Base-by-base conservation (phyloP, 2,888 invertebrate species). In the Anaspis maculata region DNA sequence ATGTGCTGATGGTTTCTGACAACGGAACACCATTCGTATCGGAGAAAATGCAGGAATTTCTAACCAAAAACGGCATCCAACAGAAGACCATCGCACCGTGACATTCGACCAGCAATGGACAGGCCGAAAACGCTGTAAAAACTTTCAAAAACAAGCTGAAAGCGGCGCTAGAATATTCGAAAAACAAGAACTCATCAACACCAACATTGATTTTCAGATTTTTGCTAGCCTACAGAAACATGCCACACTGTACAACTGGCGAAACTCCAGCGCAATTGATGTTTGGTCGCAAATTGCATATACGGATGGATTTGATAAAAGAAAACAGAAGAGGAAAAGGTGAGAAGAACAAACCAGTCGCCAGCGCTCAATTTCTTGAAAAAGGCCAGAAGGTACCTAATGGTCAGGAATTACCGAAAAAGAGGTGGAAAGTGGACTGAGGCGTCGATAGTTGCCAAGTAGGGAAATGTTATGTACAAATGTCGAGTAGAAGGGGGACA, bases 101-200 rank as follows among this genome's bases (percentile, higher is more conserved):
- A 22, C 45, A 45, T 15, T 43, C 49, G 3, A 34, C 41, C 13
- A 46, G 45, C 13, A 54, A 54, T 29, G 50, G 51, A 5, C 30
- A 35, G 27, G 50, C 45, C 3, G 51, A 48, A 39, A 44, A 36
- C 15, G 21, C 37, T 3, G 45, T 42, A 1, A 36, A 34, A 21
- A 44, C 33, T 6, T 15, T 39, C 10, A 45, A 44, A 35, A 32
- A 24, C 3, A 29, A 25, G 16, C 13, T 39, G 19, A 28, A 34
- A 16, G 31, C 19, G 12, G 25, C 23, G 9, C 9, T 39, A 10
- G 2, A 13, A 11, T 27, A 36, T 11, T 4, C 3, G 2, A 32
- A 28, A 6, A 31, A 14, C 15, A 21, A 9, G 26, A 25, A 28
- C n/a, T 27, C 13, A 27, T 9, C 25, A 15, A 12, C 33, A 28